Base-by-base conservation (phyloP, 2,113 vertebrate genomes). In the Plestiodon gilberti region DNA sequence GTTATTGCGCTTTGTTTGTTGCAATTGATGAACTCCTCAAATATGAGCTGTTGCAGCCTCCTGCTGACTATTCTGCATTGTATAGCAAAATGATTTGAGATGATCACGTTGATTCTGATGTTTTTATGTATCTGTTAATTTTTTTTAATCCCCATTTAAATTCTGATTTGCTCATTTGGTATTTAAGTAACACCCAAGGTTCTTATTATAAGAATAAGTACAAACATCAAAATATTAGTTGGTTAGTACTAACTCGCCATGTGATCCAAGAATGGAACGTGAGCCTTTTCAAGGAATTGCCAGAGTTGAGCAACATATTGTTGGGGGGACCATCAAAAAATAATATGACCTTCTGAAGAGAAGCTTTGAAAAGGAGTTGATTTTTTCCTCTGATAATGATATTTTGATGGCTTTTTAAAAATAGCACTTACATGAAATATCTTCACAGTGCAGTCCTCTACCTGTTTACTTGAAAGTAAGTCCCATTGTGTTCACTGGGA, bases 51-150 rank as follows among this genome's bases (percentile, higher is more conserved):
- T 80, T 85, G 13, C 3, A 81, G 87, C 78, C 88, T 80, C 35
- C 84, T 89, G 81, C 0, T 28, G 91, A 64, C 81, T 77, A 89
- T 25, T 55, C 43, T 81, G 65, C 89, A 91, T 88, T 92, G 88
- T 92, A 90, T 92, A 83, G 90, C 80, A 30, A 81, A 1, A 28
- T 70, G 76, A 52, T 86, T 13, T 82, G 62, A 52, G 87, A 48
- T 61, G 89, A 80, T 38, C 9, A 81, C 74, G 35, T 35, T 14
- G 5, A 30, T 14, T 59, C 22, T 55, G 52, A 17, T 35, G 11
- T 11, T 73, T 35, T 35, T 6, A n/a, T 20, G 48, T 48, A n/a
- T 30, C 6, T 57, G 55, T 57, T 9, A 57, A 43, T 81, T 76
- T 85, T 23, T 78, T 25, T 33, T 6, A 84, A 62, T 70, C 80